These are phyloP conservation scores for Cotesia chilonis DNA, from an alignment of 1,140 invertebrate genomes.

Conservation along the genomic window DNA sequence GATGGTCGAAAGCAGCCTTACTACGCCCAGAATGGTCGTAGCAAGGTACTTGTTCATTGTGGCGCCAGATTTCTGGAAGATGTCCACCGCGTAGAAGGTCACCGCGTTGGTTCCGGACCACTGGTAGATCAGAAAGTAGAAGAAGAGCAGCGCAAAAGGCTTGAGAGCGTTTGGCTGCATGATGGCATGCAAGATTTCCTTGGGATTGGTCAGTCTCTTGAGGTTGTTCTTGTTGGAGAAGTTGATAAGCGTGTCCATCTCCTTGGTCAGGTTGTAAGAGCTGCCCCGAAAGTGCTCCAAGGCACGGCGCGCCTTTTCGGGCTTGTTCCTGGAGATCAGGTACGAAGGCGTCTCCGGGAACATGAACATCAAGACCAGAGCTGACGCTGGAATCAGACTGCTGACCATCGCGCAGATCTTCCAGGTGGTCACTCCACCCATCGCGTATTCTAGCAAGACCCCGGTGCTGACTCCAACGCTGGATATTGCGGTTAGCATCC, in stretches of 20 bases:
- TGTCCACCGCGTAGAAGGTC: constrained; percentile 81
- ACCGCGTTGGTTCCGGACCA: constrained; percentile 80
- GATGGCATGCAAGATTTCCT: constrained; percentile 69
- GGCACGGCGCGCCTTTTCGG: constrained; percentile 70
- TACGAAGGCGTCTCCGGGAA: constrained; percentile 79
- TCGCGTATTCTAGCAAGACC: constrained; percentile 71
- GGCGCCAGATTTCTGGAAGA: constrained; percentile 74
- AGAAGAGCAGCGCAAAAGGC: constrained; percentile 71
- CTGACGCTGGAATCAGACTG: constrained; percentile 68
- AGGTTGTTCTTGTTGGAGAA: constrained; percentile 74
- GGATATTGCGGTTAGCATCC: constrained; percentile 72
- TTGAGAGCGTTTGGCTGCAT: constrained; percentile 72
- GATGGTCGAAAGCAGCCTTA: constrained; percentile 71
- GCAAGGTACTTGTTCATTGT: constrained; percentile 70
- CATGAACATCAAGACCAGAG: constrained; percentile 70
- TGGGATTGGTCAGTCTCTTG: constrained; percentile 65
- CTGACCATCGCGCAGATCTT: constrained; percentile 70
- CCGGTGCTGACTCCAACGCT: constrained; percentile 73
- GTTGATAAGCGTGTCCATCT: constrained; percentile 70
- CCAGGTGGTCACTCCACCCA: constrained; percentile 71
- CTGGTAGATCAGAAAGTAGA: constrained; percentile 79
- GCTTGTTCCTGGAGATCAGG: constrained; percentile 71
- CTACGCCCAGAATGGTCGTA: constrained; percentile 75
- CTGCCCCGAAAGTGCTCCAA: constrained; percentile 71
- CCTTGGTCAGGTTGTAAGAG: constrained; percentile 71